Base-by-base conservation (phyloP, 2,797 vertebrate species). In the Triplophysa bombifrons region DNA sequence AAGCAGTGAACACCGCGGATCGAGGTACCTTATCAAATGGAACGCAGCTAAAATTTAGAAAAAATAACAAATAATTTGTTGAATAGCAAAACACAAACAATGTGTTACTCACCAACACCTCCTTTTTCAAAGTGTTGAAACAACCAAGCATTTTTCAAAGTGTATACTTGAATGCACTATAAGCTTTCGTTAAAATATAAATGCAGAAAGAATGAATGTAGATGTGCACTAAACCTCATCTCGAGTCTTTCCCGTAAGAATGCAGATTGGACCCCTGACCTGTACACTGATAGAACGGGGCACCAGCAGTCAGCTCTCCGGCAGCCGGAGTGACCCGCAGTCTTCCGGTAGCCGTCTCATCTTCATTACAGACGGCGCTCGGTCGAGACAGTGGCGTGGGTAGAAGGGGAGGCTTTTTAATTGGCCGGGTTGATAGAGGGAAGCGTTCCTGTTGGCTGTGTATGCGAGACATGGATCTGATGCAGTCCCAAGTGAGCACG, bases 351-450 rank as follows among this genome's bases (percentile, higher is more conserved):
- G 68, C 61, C 63, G n/a, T 72, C 74, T 82, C 80, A 88, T 91
- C 90, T 91, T 88, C 86, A 90, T 91, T 90, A 84, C 88, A 86
- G 88, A 86, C 84, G 38, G 76, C 74, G 80, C 44, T 70, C 56
- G 46, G 85, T 73, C 55, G 82, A 86, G 72, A 67, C 83, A 85
- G 83, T 82, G 87, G 87, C 69, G 81, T 80, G 87, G 82, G 58
- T 75, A 85, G 88, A 85, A 76, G 90, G 86, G 85, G 82, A 87
- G 86, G 84, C 66, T 80, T 61, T 89, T 91, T 94, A 93, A 94
- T 93, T 94, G 92, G 90, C 90, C 22, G 61, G 86, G 91, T 88
- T 90, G 88, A 91, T 92, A 89, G 91, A 88, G 88, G 89, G 60
- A 82, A 78, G 41, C 13, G 60, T 64, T 70, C 58, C 61, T 72